A percentile compares a stretch with the other conserved stretches of the same genome.
These are phyloP conservation scores for Seira musarum DNA, from an alignment of 2,888 invertebrate genomes.

Conservation along the genomic window DNA sequence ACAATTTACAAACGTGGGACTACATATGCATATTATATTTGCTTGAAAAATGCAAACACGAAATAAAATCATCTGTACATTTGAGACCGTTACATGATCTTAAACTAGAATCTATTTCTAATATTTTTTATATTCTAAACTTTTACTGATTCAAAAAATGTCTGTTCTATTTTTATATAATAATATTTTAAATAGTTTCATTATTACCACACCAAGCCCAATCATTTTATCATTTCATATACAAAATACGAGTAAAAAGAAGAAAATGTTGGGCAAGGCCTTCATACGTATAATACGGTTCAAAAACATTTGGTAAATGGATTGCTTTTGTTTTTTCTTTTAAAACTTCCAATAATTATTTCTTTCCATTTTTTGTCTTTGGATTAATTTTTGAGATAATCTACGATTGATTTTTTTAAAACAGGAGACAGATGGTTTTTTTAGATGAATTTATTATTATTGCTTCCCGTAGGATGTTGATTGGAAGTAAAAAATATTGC, in stretches of 20 bases:
- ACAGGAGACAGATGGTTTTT: constrained; percentile 38
- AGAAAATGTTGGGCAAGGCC: constrained; percentile 55
- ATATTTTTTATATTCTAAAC: no score
- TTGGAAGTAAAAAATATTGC: no score
- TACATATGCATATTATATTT: no score
- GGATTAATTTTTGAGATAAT: constrained; percentile 27
- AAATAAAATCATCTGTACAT: no score
- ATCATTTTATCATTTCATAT: no score
- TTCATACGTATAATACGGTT: constrained; percentile 59
- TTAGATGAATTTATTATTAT: constrained; percentile 23
- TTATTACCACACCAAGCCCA: constrained; percentile 60
- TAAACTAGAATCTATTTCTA: no score
- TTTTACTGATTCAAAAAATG: constrained; percentile 25
- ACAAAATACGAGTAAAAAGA: constrained; percentile 35
- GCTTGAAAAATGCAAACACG: no score
- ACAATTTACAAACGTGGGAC: no score
- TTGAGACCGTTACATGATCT: constrained; percentile 54
- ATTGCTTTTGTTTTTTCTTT: constrained; percentile 50
- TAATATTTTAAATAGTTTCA: no score
- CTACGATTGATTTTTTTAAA: constrained; percentile 10
- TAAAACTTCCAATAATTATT: constrained; percentile 1
- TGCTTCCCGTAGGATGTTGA: constrained; percentile 36
- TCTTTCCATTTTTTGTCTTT: constrained; percentile 28
- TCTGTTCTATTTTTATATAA: constrained; percentile 21
- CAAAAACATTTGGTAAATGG: constrained; percentile 58